phyloP scores from a whole-genome alignment of 1,140 invertebrate genomes.

The Zaprionus nigranus region DNA sequence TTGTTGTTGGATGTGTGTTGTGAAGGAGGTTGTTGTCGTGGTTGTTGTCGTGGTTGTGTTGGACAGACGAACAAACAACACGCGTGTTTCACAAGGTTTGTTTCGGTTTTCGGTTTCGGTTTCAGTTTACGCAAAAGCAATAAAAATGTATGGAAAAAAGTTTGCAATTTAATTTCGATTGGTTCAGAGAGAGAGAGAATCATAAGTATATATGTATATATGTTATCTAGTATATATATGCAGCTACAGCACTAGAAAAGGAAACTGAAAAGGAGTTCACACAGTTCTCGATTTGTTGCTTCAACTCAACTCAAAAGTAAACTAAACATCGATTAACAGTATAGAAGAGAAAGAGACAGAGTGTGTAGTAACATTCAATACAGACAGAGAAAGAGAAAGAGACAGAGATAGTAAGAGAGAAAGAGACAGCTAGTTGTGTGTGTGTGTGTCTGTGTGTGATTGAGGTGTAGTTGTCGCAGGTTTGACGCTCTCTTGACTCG shows the following conservation, averaged over 20 bases:
- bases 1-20: constrained; percentile 42
- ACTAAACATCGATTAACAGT: background rate
- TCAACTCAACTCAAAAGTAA: constrained; percentile 21
- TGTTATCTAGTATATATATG: constrained; percentile 46
- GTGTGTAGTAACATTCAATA: constrained; percentile 37
- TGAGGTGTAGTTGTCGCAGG: background rate
- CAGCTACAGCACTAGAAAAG: constrained; percentile 62
- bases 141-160: constrained; percentile 73
- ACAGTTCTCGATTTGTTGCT: constrained; percentile 6
- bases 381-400: background rate
- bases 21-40: constrained; percentile 40
- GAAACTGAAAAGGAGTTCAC: constrained; percentile 41
- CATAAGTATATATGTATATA: constrained; percentile 24
- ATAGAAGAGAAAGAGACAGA: background rate
- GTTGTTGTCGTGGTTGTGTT: constrained; percentile 8
- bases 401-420: too few species aligned
- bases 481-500: constrained; percentile 8
- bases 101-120: constrained; percentile 44
- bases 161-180: constrained; percentile 75
- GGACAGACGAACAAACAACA: constrained; percentile 58
- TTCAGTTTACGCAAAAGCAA: constrained; percentile 58
- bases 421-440: constrained; percentile 6
- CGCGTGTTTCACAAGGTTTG: constrained; percentile 41
- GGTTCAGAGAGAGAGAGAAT: constrained; percentile 42
- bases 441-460: background rate